Evolutionary conservation across 2,113 vertebrate species (phyloP), one percentile per base, ranked within the genome.

Genomic region (Pteronura brasiliensis): DNA sequence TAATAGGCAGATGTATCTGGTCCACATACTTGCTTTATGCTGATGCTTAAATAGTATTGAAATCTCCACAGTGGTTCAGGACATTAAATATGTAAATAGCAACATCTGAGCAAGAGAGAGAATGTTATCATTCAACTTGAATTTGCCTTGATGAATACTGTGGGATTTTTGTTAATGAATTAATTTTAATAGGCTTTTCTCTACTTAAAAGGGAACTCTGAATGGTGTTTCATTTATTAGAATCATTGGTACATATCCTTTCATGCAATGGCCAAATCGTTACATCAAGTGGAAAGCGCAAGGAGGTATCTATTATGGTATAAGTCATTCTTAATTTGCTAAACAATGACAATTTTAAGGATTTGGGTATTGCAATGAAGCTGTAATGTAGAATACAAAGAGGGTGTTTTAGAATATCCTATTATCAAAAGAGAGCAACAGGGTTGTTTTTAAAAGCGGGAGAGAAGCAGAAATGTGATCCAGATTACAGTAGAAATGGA

Each of bases 41-140:
- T 87, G 79, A 87, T 21, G 1, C 20, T 67, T 72, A n/a, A 65
- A 59, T 12, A 55, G 23, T 55, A 71, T 2, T 23, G 59, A 79
- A 86, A 6, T 84, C 77, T 92, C 71, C 83, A 31, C 34, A 65
- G 65, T 67, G 47, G 55, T 55, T 94, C 59, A 63, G 39, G n/a
- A 79, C 20, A 11, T 55, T 77, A 77, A 96, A 77, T 82, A 85
- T 79, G 59, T 93, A 96, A 93, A 93, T 67, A 93, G 31, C 82
- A 82, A 67, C 77, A 61, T 95, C 72, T 86, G 88, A 86, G 12
- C 31, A 34, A 83, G 14, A 52, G 77, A 95, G 92, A 92, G 34
- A 61, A 65, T 18, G 57, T 39, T 79, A 82, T 90, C 90, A 52
- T 47, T 84, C 74, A 57, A 39, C 31, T 83, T 86, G 47, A 92